Percentiles rank a stretch among this genome's conserved stretches.
Evolutionary conservation across 2,113 vertebrate genomes (phyloP).

Genomic region (Hippocampus abdominalis): DNA sequence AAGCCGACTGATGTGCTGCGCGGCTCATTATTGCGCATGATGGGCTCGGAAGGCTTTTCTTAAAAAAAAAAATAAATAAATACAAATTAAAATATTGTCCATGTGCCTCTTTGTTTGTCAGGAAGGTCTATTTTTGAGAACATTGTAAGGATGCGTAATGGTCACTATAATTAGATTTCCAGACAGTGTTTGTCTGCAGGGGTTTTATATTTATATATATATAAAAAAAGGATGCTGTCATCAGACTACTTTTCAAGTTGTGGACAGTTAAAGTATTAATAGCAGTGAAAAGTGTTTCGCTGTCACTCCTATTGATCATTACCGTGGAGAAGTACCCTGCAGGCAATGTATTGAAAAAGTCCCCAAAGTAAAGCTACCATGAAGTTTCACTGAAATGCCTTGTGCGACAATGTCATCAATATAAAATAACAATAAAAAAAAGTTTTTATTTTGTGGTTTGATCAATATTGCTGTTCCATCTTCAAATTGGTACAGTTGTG

Average conservation of each 20-base stretch:
- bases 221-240: slow-evolving; percentile 34
- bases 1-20: slow-evolving; percentile 6
- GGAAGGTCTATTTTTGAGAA: slow-evolving; percentile 34
- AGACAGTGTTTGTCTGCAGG: slow-evolving; percentile 3
- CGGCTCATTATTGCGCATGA: slow-evolving; percentile 54
- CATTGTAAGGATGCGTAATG: slow-evolving; percentile 10
- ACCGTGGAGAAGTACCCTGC: too few relatives aligned
- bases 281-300: slow-evolving; percentile 11
- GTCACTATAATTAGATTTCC: slow-evolving; percentile 32
- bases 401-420: too few relatives aligned
- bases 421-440: too few relatives aligned
- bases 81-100: slow-evolving; percentile 33
- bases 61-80: slow-evolving; percentile 30
- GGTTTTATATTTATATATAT: neutral
- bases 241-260: slow-evolving; percentile 9
- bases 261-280: slow-evolving; percentile 3
- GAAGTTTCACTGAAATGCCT: too few relatives aligned
- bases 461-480: too few relatives aligned
- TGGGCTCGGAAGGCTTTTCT: slow-evolving; percentile 41
- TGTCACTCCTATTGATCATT: slow-evolving; percentile 14
- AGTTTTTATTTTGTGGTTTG: too few relatives aligned
- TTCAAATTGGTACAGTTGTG: too few relatives aligned
- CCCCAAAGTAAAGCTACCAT: too few relatives aligned
- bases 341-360: too few relatives aligned
- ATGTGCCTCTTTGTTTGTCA: slow-evolving; percentile 36